Evolutionary conservation across 2,888 invertebrate species (phyloP).

Genomic region (Drosophila robusta): DNA sequence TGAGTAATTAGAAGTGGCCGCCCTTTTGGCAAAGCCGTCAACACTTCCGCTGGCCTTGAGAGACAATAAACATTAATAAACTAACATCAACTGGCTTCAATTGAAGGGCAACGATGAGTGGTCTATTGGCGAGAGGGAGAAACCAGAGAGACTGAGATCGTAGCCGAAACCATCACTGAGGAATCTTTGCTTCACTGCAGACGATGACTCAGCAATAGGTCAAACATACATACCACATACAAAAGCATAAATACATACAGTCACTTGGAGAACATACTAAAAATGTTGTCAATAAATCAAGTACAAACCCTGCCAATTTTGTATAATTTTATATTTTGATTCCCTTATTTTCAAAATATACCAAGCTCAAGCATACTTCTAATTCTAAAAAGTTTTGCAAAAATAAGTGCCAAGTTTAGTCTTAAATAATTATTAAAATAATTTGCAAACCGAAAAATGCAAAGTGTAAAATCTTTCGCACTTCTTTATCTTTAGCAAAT

Average conservation of each 20-base stretch:
- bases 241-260: not conserved
- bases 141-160: not conserved
- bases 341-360: too few species aligned
- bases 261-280: not conserved
- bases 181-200: constrained; percentile 4
- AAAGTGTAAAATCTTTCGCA: too few species aligned
- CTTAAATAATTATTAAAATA: too few species aligned
- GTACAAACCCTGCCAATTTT: too few species aligned
- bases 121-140: not conserved
- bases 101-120: constrained; percentile 39
- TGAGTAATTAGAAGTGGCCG: constrained; percentile 48
- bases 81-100: constrained; percentile 51
- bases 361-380: too few species aligned
- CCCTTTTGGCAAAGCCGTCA: constrained; percentile 39
- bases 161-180: not conserved
- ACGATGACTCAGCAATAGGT: constrained; percentile 31
- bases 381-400: too few species aligned
- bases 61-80: constrained; percentile 71
- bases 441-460: too few species aligned
- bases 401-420: too few species aligned
- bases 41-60: constrained; percentile 82
- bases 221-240: too few species aligned
- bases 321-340: too few species aligned
- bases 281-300: too few species aligned
- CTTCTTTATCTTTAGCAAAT: too few species aligned